A percentile compares a stretch with the other conserved stretches of the same genome.
Conservation (phyloP, 2,888 invertebrate genomes). For the Lasioglossum marginatum region DNA sequence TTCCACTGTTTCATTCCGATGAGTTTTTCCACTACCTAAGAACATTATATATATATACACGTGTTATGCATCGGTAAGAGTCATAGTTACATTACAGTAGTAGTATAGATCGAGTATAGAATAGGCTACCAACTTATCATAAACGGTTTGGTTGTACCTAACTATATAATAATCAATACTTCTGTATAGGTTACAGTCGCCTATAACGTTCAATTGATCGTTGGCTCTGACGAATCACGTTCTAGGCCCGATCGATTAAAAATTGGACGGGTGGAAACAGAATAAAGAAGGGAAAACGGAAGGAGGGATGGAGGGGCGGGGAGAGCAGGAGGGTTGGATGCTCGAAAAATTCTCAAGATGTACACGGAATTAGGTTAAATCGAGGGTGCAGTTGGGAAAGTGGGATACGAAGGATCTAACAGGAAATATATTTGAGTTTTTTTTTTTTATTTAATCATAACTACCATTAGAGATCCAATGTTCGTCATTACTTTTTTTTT, state of each 20-base stretch:
- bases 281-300: slow-evolving; percentile 7
- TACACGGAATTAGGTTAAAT: neutral
- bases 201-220: slow-evolving; percentile 64
- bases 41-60: slow-evolving; percentile 79
- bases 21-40: slow-evolving; percentile 78
- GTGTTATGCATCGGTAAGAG: slow-evolving; percentile 81
- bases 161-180: slow-evolving; percentile 71
- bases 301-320: neutral
- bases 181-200: slow-evolving; percentile 63
- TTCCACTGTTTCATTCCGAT: slow-evolving; percentile 70
- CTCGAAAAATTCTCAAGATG: neutral
- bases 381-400: slow-evolving; percentile 8
- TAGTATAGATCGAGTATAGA: slow-evolving; percentile 77
- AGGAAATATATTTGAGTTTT: slow-evolving; percentile 81
- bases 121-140: slow-evolving; percentile 80
- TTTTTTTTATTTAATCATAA: slow-evolving; percentile 80
- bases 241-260: slow-evolving; percentile 75
- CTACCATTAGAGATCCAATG: slow-evolving; percentile 81
- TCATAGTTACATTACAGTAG: slow-evolving; percentile 81
- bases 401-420: slow-evolving; percentile 67
- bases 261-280: slow-evolving; percentile 73
- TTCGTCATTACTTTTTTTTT: slow-evolving; percentile 32
- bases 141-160: slow-evolving; percentile 75
- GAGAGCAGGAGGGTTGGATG: neutral
- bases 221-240: slow-evolving; percentile 70